Percentiles rank a stretch among this genome's conserved stretches.
Conservation (phyloP, 2,888 invertebrate species). For the Dinocampus coccinellae region DNA sequence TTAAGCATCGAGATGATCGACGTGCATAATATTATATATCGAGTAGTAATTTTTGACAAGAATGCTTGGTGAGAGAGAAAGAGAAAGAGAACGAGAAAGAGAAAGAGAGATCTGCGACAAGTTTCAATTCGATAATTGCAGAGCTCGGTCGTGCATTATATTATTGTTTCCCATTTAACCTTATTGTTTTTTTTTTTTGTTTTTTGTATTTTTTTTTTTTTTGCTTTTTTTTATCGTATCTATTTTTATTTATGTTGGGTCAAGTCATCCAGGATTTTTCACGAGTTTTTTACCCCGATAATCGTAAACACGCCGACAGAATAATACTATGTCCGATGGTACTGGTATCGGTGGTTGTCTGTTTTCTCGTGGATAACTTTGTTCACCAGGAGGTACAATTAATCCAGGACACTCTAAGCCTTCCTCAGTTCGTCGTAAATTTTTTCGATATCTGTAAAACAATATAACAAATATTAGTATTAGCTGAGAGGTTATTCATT, state of each 20-base stretch:
- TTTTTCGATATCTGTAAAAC: conserved; percentile 82
- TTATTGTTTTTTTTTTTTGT: conserved; percentile 8
- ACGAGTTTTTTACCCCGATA: conserved; percentile 82
- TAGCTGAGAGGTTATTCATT: neutral
- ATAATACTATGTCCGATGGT: conserved; percentile 88
- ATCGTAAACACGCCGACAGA: conserved; percentile 95
- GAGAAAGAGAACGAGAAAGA: conserved; percentile 57
- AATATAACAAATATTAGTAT: neutral
- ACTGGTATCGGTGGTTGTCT: conserved; percentile 78
- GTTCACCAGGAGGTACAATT: conserved; percentile 81
- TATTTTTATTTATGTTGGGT: conserved; percentile 56
- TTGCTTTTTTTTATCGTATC: no score
- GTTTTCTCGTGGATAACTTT: conserved; percentile 72
- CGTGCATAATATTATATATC: neutral
- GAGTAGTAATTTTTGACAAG: conserved; percentile 12
- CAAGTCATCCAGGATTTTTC: conserved; percentile 69
- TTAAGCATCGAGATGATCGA: neutral
- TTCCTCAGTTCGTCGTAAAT: conserved; percentile 83
- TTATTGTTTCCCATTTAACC: conserved; percentile 54
- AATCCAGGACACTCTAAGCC: conserved; percentile 79
- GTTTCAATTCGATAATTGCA: conserved; percentile 52
- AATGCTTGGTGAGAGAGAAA: conserved; percentile 55
- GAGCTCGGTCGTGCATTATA: conserved; percentile 42
- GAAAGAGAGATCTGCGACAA: conserved; percentile 59
- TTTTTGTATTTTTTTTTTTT: neutral